A percentile compares a stretch with the other conserved stretches of the same genome.
These are phyloP conservation scores for Anarsia innoxiella DNA, from an alignment of 2,888 invertebrate genomes.

Conservation along the genomic window DNA sequence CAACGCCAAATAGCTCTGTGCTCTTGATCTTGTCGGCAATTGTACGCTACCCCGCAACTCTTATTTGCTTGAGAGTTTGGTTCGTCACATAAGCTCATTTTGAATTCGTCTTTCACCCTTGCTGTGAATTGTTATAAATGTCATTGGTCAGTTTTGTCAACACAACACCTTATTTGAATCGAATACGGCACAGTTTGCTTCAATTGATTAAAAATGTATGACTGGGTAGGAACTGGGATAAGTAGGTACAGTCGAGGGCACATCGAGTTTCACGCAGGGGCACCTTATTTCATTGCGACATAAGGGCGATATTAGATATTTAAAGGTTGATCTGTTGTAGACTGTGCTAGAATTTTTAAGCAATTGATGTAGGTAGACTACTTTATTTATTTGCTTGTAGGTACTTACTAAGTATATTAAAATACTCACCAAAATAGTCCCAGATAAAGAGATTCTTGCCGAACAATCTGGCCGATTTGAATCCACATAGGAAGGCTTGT, in stretches of 20 bases:
- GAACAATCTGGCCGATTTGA: constrained; percentile 94
- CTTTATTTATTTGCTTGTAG: too few relatives aligned
- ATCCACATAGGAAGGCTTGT: constrained; percentile 96
- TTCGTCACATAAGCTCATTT: constrained; percentile 81
- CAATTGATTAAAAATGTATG: too few relatives aligned
- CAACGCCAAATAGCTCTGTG: constrained; percentile 87
- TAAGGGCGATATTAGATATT: too few relatives aligned
- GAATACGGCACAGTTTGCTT: too few relatives aligned
- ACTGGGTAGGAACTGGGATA: too few relatives aligned
- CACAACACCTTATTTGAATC: background rate
- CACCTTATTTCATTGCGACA: too few relatives aligned
- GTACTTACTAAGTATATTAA: too few relatives aligned
- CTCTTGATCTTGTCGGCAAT: constrained; percentile 68
- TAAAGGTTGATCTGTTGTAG: background rate
- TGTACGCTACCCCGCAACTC: constrained; percentile 47
- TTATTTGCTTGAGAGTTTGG: constrained; percentile 42
- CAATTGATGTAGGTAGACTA: too few relatives aligned
- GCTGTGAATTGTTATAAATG: constrained; percentile 60
- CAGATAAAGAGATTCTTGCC: constrained; percentile 96
- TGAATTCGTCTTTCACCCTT: constrained; percentile 87
- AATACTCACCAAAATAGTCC: constrained; percentile 96
- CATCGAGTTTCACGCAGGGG: too few relatives aligned
- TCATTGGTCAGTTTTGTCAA: background rate
- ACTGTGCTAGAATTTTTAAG: background rate
- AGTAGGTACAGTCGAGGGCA: too few relatives aligned